Evolutionary conservation across 2,113 vertebrate species (phyloP).

Genomic region (Oncorhynchus keta): DNA sequence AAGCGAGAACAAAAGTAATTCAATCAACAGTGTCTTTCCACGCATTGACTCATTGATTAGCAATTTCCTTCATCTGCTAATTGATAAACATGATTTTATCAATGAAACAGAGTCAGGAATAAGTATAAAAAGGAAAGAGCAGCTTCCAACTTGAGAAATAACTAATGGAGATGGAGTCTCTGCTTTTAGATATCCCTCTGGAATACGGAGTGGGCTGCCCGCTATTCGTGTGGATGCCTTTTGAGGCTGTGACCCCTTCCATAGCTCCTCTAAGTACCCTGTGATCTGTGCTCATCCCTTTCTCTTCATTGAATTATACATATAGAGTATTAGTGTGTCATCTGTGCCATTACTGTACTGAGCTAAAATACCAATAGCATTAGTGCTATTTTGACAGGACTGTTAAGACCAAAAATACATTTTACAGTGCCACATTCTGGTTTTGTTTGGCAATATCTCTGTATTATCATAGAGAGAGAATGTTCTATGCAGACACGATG

Average conservation of each 20-base stretch:
- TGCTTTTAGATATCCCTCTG: background rate
- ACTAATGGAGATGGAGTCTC: background rate
- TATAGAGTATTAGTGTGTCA: background rate
- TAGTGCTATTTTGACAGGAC: too few species aligned
- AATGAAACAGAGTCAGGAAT: background rate
- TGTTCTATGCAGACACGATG: too few species aligned
- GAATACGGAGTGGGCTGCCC: background rate
- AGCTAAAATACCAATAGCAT: background rate
- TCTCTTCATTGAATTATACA: constrained; percentile 1
- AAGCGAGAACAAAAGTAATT: background rate
- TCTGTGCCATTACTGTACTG: background rate
- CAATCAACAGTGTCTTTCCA: background rate
- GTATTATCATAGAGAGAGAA: too few species aligned
- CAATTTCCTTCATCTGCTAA: background rate
- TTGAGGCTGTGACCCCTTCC: background rate
- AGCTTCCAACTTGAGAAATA: background rate
- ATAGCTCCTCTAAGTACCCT: background rate
- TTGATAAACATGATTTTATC: background rate
- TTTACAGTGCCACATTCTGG: too few species aligned
- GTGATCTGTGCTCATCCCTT: background rate
- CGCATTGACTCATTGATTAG: background rate
- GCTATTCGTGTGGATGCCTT: background rate
- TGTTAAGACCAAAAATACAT: too few species aligned
- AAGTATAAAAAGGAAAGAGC: background rate
- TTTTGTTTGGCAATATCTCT: too few species aligned